Base-by-base conservation (phyloP, 2,113 vertebrate species). In the Sisor rabdophorus region DNA sequence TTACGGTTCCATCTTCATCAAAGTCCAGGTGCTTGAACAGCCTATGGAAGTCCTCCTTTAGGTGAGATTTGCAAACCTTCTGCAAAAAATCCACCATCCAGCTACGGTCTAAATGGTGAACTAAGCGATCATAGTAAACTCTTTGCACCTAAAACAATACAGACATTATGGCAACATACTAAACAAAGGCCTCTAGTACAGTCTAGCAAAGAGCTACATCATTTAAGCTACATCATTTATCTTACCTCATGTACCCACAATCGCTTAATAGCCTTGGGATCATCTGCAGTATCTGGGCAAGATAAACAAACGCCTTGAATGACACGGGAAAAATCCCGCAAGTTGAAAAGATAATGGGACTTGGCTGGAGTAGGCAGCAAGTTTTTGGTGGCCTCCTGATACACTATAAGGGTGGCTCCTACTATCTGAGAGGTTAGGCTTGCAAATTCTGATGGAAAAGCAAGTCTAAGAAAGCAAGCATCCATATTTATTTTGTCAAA, bases 211-310 rank as follows among this genome's bases (percentile, higher is more conserved):
- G 17, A 59, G 16, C 1, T 73, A 7, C 48, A 4, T n/a, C n/a
- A 58, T 4, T 28, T 28, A 30, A 30, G n/a, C 36, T 40, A 44
- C 36, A 44, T 55, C 8, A 59, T 48, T 8, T 26, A 3, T 50
- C 72, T 86, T 91, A 96, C 95, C 95, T 97, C 95, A 80, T 98
- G 95, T 84, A 94, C 93, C 95, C 94, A 97, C n/a, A 96, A 92
- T 13, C 93, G 92, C 86, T 95, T 95, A 77, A 98, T 91, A 28
- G 83, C 82, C 56, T 84, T 86, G 63, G 86, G 81, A 55, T 91
- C 91, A 64, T 89, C 89, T 59, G 87, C 89, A 20, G 92, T 94
- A 86, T 95, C 93, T n/a, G 95, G 94, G 36, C 90, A 87, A 11
- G 94, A 96, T 68, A 96, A 82, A 70, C 95, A 97, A 82, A 96